A percentile compares a stretch with the other conserved stretches of the same genome.
Evolutionary conservation across 2,113 vertebrate genomes (phyloP).

Genomic region (Eudorcas thomsonii): DNA sequence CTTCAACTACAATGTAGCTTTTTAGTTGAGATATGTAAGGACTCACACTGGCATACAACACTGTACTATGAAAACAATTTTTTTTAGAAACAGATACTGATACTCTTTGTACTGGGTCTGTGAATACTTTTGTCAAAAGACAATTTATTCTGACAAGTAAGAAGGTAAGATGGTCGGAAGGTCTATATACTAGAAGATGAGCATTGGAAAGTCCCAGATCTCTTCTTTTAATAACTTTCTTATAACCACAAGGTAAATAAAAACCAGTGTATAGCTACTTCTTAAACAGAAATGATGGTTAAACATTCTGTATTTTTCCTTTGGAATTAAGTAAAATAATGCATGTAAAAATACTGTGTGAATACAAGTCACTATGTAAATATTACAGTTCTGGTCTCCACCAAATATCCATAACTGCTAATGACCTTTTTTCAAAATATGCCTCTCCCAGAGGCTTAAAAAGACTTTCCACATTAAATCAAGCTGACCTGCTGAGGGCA

Average conservation of each 20-base stretch:
- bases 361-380: conserved; percentile 28
- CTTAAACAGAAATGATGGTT: neutral
- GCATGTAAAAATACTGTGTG: neutral
- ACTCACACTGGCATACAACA: neutral
- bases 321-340: conserved; percentile 23
- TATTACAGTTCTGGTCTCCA: neutral
- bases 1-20: neutral
- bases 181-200: neutral
- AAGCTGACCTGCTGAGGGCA: neutral
- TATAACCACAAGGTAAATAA: neutral
- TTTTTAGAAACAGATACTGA: neutral
- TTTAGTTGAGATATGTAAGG: neutral
- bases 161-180: neutral
- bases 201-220: neutral
- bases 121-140: neutral
- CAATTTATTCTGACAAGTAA: neutral
- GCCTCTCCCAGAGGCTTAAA: neutral
- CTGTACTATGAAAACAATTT: neutral
- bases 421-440: neutral
- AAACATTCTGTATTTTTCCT: conserved; percentile 1
- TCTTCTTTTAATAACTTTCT: neutral
- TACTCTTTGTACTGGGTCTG: neutral
- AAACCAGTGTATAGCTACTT: neutral
- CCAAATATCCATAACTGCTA: neutral
- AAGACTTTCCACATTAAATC: conserved; percentile 18